Evolutionary conservation across 2,888 invertebrate species (phyloP).

Genomic region (Prosapia bicincta): DNA sequence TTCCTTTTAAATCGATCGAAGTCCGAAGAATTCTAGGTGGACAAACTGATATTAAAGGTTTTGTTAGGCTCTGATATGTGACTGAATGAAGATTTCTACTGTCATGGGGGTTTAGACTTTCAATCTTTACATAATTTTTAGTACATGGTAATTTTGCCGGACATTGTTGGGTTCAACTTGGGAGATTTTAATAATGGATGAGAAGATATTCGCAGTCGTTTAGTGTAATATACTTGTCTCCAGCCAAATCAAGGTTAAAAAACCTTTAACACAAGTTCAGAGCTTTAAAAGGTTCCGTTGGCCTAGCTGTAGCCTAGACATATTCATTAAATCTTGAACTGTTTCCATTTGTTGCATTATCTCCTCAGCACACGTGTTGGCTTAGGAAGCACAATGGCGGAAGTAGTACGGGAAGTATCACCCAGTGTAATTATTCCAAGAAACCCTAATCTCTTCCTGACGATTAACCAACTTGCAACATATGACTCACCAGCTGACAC

Average conservation of each 20-base stretch:
- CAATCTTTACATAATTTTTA: conserved; percentile 3
- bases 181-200: conserved; percentile 3
- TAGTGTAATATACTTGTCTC: conserved; percentile 1
- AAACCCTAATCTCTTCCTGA: no score
- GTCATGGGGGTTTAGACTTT: neutral
- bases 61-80: conserved; percentile 7
- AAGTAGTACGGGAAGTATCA: no score
- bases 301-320: no score
- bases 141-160: conserved; percentile 5
- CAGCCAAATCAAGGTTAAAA: neutral
- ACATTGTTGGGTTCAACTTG: conserved; percentile 7
- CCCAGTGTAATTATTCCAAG: no score
- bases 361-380: no score
- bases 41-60: neutral
- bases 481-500: no score
- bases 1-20: neutral
- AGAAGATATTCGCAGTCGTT: conserved; percentile 3
- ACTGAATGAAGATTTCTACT: neutral
- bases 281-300: conserved; percentile 1
- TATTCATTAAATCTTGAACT: no score
- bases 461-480: no score
- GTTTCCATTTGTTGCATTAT: no score
- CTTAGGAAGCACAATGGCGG: no score
- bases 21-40: neutral
- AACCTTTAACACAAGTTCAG: conserved; percentile 1